Evolutionary conservation across 2,797 vertebrate genomes (phyloP).

Genomic region (Chaenodraco wilsoni): DNA sequence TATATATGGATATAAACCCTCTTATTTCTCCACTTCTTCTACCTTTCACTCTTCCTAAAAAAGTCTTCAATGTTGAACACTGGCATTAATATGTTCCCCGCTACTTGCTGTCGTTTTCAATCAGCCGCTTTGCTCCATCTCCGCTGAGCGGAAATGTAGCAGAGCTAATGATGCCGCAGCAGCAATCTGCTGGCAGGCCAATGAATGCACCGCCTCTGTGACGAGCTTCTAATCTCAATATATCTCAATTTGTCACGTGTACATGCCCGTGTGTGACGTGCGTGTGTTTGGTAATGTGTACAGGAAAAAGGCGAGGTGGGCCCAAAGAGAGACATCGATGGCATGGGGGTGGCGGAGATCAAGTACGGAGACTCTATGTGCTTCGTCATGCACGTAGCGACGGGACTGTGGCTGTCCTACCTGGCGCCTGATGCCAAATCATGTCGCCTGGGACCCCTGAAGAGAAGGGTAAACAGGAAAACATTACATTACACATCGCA

Average conservation of each 20-base stretch:
- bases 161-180: slow-evolving; percentile 60
- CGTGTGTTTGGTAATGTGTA: slow-evolving; percentile 27
- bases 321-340: slow-evolving; percentile 94
- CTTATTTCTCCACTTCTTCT: not conserved
- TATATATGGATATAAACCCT: slow-evolving; percentile 15
- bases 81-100: slow-evolving; percentile 53
- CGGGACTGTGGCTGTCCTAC: slow-evolving; percentile 96
- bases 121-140: slow-evolving; percentile 58
- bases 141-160: slow-evolving; percentile 47
- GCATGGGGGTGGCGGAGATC: slow-evolving; percentile 96
- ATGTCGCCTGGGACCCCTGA: slow-evolving; percentile 92
- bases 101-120: slow-evolving; percentile 54
- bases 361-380: slow-evolving; percentile 97
- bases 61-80: slow-evolving; percentile 58
- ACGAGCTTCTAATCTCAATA: slow-evolving; percentile 45
- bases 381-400: slow-evolving; percentile 93
- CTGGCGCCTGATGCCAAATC: slow-evolving; percentile 96
- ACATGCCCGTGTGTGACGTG: not conserved
- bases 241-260: slow-evolving; percentile 50
- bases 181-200: slow-evolving; percentile 38
- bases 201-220: slow-evolving; percentile 31
- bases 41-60: not conserved
- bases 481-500: not conserved
- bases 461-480: slow-evolving; percentile 89
- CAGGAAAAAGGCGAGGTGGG: slow-evolving; percentile 93